phyloP scores from a whole-genome alignment of 1,140 invertebrate genomes.

The Ceratosolen solmsi region DNA sequence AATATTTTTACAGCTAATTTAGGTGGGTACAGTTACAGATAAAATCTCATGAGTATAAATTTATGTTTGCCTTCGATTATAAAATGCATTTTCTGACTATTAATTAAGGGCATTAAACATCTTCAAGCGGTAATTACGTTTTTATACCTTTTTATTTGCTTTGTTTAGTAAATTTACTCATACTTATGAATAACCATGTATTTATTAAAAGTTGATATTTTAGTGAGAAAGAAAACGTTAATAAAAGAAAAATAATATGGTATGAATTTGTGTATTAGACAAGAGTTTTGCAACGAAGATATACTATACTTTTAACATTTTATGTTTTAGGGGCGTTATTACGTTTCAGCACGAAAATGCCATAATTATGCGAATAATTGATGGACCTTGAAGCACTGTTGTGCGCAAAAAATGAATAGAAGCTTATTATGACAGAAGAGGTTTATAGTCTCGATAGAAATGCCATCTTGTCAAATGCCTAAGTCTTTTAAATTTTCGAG shows the following conservation, averaged over 20 bases:
- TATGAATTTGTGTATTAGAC: too few relatives aligned
- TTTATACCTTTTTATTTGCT: background rate
- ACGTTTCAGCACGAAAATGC: too few relatives aligned
- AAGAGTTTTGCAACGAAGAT: too few relatives aligned
- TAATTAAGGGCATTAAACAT: background rate
- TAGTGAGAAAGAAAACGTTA: background rate
- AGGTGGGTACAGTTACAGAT: slow-evolving; percentile 10
- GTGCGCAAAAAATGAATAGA: background rate
- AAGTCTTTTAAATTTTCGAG: too few relatives aligned
- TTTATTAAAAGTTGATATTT: too few relatives aligned
- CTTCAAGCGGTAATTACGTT: background rate
- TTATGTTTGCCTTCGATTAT: slow-evolving; percentile 1
- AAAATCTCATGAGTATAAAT: background rate
- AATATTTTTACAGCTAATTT: slow-evolving; percentile 11
- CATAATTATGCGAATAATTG: too few relatives aligned
- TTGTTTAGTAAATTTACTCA: background rate
- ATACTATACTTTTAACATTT: too few relatives aligned
- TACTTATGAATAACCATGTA: background rate
- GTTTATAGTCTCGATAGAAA: too few relatives aligned
- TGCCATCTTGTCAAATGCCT: too few relatives aligned
- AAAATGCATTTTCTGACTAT: background rate
- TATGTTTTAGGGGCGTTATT: too few relatives aligned
- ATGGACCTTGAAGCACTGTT: too few relatives aligned
- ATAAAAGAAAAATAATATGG: too few relatives aligned
- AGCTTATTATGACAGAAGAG: background rate